Evolutionary conservation across 2,797 vertebrate genomes (phyloP).

Genomic region (Coranthus polyacanthus): DNA sequence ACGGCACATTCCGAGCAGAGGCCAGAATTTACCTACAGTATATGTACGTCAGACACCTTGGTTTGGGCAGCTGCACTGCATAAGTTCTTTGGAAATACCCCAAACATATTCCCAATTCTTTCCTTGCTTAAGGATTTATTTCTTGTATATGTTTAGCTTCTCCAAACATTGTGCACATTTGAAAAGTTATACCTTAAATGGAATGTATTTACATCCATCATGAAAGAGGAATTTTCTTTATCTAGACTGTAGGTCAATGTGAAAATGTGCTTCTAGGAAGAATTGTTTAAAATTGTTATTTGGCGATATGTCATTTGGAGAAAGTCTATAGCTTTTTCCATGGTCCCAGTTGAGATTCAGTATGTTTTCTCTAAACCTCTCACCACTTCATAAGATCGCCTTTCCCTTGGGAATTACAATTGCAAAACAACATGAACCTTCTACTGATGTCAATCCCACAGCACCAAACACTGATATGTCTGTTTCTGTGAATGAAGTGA

Average conservation of each 20-base stretch:
- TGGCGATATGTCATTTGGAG: conserved; percentile 29
- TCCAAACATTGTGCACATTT: conserved; percentile 36
- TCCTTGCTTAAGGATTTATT: conserved; percentile 59
- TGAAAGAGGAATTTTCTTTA: conserved; percentile 11
- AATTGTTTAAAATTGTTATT: conserved; percentile 5
- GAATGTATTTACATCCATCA: conserved; percentile 20
- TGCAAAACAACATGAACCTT: conserved; percentile 67
- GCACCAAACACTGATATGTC: conserved; percentile 59
- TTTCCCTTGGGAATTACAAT: conserved; percentile 54
- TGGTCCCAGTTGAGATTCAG: conserved; percentile 66
- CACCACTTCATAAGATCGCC: conserved; percentile 54
- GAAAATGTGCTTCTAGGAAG: conserved; percentile 3
- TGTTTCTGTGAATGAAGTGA: conserved; percentile 82
- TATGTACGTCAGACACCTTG: conserved; percentile 35
- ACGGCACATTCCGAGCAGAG: conserved; percentile 43
- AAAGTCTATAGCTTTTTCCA: conserved; percentile 57
- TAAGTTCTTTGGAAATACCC: conserved; percentile 49
- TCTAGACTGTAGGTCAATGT: conserved; percentile 16
- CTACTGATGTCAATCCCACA: conserved; percentile 58
- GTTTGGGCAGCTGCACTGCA: conserved; percentile 61
- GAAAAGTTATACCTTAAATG: conserved; percentile 27
- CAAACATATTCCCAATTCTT: conserved; percentile 59
- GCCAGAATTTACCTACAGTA: conserved; percentile 41
- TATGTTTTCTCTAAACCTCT: conserved; percentile 53
- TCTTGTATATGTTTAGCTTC: conserved; percentile 23